Evolutionary conservation across 2,113 vertebrate species (phyloP), one percentile per base, ranked within the genome.

Genomic region (Hemicordylus capensis): DNA sequence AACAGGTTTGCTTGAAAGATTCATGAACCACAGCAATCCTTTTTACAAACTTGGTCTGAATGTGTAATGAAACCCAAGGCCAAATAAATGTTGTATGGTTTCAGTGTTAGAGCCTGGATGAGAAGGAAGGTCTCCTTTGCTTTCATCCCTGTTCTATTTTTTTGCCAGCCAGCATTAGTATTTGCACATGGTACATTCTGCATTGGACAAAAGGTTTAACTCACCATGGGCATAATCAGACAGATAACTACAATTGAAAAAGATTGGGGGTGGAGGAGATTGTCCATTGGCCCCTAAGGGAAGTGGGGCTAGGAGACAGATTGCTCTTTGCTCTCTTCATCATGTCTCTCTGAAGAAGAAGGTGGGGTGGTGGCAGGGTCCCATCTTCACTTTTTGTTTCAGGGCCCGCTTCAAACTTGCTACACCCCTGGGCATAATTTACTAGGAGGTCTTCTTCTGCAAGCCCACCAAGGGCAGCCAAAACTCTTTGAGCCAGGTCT

Each of bases 1-100:
- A 51, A 76, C 61, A 42, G n/a, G 61, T 70, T 80, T 85, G 20
- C n/a, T 81, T 81, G 70, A 81, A 88, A 88, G 78, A 85, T 88
- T 81, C 72, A 76, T 88, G 77, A 88, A 42, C 9, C 79, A 76
- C 51, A 85, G 63, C 48, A 80, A 81, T 67, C 26, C 51, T 80
- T 85, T 88, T 88, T n/a, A 81, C 72, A 75, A 70, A 88, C 54
- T 61, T 75, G 34, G 63, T 75, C 70, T 61, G 63, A 85, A 61
- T 76, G 46, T 81, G 44, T 76, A 85, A 80, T 76, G 77, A 76
- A 77, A 85, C 81, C 72, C 72, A 85, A 85, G 66, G 54, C 72
- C 34, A 54, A 61, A 42, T 88, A 46, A 81, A 81, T 85, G 85
- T 88, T 84, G 61, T 76, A 69, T 85, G 51, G n/a, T 42, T 76